These are phyloP conservation scores for Orchestia grillus DNA, from an alignment of 1,140 invertebrate genomes.

Conservation along the genomic window DNA sequence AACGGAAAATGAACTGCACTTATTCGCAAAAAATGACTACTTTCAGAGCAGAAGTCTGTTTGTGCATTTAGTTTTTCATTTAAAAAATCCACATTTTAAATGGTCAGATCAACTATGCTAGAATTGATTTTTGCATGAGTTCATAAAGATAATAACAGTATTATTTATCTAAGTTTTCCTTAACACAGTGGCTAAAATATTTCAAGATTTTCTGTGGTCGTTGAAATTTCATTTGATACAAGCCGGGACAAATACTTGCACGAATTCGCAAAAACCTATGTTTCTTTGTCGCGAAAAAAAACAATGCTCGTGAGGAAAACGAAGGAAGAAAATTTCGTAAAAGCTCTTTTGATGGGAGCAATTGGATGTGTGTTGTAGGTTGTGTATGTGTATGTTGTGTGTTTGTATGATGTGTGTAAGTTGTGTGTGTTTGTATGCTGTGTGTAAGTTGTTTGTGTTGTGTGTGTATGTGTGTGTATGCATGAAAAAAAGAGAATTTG, in stretches of 20 bases:
- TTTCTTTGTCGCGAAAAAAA: not conserved
- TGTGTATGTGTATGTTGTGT: too few species aligned
- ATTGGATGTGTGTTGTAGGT: conserved; percentile 14
- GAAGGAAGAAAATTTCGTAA: not conserved
- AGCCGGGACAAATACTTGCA: not conserved
- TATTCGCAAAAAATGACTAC: too few species aligned
- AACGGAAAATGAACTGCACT: not conserved
- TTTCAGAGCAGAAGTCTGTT: too few species aligned
- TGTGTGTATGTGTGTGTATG: too few species aligned
- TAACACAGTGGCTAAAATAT: not conserved
- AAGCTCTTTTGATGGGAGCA: conserved; percentile 29
- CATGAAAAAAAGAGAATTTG: not conserved
- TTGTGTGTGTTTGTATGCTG: too few species aligned
- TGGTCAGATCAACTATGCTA: not conserved
- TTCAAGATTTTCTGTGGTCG: not conserved
- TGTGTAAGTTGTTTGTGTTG: too few species aligned
- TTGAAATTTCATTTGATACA: not conserved
- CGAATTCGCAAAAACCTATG: not conserved
- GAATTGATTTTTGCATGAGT: not conserved
- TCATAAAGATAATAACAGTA: not conserved
- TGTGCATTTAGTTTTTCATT: too few species aligned
- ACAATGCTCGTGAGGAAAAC: not conserved
- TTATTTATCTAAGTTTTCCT: not conserved
- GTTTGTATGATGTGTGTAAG: too few species aligned
- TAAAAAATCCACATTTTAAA: not conserved